Percentiles rank a stretch among this genome's conserved stretches.
Evolutionary conservation across 2,797 vertebrate genomes (phyloP).

Genomic region (Semotilus atromaculatus): DNA sequence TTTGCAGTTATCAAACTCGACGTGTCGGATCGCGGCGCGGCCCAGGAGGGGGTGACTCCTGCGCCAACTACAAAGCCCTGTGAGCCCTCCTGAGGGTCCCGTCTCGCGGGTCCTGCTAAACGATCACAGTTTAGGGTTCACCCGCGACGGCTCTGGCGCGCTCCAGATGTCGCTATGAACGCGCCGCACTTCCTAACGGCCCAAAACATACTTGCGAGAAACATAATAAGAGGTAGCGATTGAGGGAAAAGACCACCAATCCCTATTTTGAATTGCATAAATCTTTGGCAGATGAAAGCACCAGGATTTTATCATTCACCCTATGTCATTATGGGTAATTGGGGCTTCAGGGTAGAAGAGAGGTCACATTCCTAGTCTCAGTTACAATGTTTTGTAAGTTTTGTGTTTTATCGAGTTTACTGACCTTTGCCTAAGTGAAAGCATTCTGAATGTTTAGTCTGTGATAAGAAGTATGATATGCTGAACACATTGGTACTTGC

Average conservation of each 20-base stretch:
- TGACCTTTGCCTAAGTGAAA: background rate
- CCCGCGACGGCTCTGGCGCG: conserved; percentile 44
- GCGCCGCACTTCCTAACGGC: background rate
- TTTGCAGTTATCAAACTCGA: conserved; percentile 52
- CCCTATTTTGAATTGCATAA: conserved; percentile 52
- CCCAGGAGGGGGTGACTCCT: conserved; percentile 61
- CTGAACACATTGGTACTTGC: background rate
- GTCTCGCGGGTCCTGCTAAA: conserved; percentile 56
- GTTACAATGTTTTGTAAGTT: background rate
- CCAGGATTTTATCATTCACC: conserved; percentile 48
- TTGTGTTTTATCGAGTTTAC: conserved; percentile 14
- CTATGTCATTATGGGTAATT: conserved; percentile 55
- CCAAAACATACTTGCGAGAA: conserved; percentile 42
- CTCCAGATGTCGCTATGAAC: conserved; percentile 58
- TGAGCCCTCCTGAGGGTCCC: conserved; percentile 19
- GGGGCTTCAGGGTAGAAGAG: conserved; percentile 46
- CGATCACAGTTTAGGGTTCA: conserved; percentile 48
- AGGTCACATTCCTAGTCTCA: conserved; percentile 44
- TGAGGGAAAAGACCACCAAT: conserved; percentile 43
- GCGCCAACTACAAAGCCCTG: conserved; percentile 58
- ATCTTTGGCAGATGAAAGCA: conserved; percentile 60
- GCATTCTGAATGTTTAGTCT: no score
- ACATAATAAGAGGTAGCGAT: conserved; percentile 55
- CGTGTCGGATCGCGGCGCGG: conserved; percentile 22
- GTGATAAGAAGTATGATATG: background rate